Evolutionary conservation across 2,113 vertebrate species (phyloP), one percentile per base, ranked within the genome.

Genomic region (Phaethon lepturus): DNA sequence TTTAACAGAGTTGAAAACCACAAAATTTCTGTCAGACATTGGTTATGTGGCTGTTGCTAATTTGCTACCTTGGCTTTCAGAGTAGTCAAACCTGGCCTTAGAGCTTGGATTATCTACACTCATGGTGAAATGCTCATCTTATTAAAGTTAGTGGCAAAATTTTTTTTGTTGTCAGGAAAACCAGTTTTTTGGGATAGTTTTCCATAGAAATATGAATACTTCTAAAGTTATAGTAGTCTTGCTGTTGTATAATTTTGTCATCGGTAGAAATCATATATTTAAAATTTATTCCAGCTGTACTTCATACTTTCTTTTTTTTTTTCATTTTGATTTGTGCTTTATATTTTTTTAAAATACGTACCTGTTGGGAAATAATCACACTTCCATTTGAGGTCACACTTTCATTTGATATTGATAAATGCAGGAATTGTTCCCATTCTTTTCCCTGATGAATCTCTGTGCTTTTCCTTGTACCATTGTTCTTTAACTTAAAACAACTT

Each of bases 61-160:
- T 93, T 92, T 82, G 38, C 10, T 59, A 3, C 45, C 67, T 96
- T 69, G 31, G 16, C 13, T 84, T 42, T 89, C 55, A 73, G 42
- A 74, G 25, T 6, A 86, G n/a, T 58, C 38, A 81, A 44, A 94
- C 14, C 10, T 63, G n/a, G 94, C 52, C 33, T 83, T 63, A 96
- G 72, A 84, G 45, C 47, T 77, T 3, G 1, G 49, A 76, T 83
- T 23, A 56, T 31, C 18, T 22, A 23, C 15, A 52, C 14, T 47
- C 29, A 75, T 7, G 15, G 50, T 67, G 52, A 87, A 93, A 81
- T 58, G 5, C 4, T 78, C 28, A 25, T 55, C 60, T 77, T 55
- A 42, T 63, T 87, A 31, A 87, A 81, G 50, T 69, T 63, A 66
- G 42, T 38, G 28, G 11, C 26, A 74, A 62, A 53, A 52, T 17